Evolutionary conservation across 1,140 invertebrate genomes (phyloP), one percentile per base, ranked within the genome.

Genomic region (Gonioctena quinquepunctata): DNA sequence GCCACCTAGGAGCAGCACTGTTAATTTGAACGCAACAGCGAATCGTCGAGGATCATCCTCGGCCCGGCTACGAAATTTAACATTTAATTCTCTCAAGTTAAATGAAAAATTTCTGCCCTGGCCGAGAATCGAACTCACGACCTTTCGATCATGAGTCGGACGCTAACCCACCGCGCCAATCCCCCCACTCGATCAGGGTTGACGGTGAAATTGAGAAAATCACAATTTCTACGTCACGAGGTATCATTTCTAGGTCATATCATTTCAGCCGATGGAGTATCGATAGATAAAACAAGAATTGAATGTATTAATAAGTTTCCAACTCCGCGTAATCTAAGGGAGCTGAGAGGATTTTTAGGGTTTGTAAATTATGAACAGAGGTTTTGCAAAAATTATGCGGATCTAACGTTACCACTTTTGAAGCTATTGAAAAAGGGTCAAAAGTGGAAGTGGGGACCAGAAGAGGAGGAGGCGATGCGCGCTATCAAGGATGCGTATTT

Each of bases 171-270:
- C n/a, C n/a, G n/a, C n/a, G n/a, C n/a, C n/a, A n/a, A n/a, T n/a
- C n/a, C n/a, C n/a, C n/a, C n/a, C n/a, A n/a, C n/a, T n/a, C n/a
- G n/a, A n/a, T n/a, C n/a, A n/a, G 54, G 54, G 2, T 21, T 57
- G 16, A 57, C 54, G n/a, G 23, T 57, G 18, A 57, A 57, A 2
- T 57, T 57, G 3, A 21, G 7, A 2, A 57, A 57, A 25, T 57
- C 19, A 5, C 54, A 57, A 21, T 57, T 57, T 57, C 13, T 57
- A 19, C 19, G 54, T 22, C 19, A 11, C 18, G 16, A 57, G 54
- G 54, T 57, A 13, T 19, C 54, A 57, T 57, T 57, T 57, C 22
- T 57, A 21, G 54, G 54, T 13, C 54, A 57, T 5, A 21, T 57
- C 23, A 25, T 56, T 19, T 56, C 54, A 3, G 18, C 54, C 13